Percentiles rank a stretch among this genome's conserved stretches.
phyloP scores from a whole-genome alignment of 2,113 vertebrate genomes.

The Athene cunicularia region DNA sequence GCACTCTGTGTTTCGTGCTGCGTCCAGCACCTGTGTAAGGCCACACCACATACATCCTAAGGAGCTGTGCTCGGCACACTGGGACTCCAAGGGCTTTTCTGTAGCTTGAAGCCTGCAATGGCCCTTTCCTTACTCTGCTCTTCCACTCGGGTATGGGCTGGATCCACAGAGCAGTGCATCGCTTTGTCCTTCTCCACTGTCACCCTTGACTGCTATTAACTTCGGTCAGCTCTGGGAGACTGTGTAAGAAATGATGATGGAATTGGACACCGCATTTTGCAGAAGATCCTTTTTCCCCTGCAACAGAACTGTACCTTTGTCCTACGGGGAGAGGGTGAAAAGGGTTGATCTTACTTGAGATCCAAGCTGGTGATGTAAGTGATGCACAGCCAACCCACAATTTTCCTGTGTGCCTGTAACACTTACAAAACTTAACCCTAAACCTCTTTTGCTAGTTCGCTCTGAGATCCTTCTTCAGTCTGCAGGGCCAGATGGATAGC shows the following conservation, averaged over 20 bases:
- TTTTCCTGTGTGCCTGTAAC: not conserved
- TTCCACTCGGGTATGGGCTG: not conserved
- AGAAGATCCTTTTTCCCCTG: not conserved
- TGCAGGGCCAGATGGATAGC: not conserved
- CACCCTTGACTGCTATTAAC: not conserved
- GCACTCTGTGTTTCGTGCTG: not conserved
- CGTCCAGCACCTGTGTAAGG: not conserved
- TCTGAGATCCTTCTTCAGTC: not conserved
- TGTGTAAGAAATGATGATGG: not conserved
- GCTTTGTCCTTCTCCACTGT: not conserved
- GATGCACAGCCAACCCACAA: not conserved
- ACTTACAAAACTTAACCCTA: not conserved
- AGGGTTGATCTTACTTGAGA: not conserved
- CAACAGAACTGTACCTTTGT: not conserved
- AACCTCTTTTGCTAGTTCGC: not conserved
- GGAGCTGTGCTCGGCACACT: not conserved
- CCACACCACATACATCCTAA: not conserved
- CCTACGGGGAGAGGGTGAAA: rapidly evolving
- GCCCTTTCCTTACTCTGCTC: not conserved
- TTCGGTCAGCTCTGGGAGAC: not conserved
- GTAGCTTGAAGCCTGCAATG: not conserved
- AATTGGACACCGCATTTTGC: not conserved
- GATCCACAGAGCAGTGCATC: not conserved
- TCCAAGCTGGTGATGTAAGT: not conserved
- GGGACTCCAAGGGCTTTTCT: not conserved